phyloP scores from a whole-genome alignment of 2,797 vertebrate species.

The Loriculus beryllinus region DNA sequence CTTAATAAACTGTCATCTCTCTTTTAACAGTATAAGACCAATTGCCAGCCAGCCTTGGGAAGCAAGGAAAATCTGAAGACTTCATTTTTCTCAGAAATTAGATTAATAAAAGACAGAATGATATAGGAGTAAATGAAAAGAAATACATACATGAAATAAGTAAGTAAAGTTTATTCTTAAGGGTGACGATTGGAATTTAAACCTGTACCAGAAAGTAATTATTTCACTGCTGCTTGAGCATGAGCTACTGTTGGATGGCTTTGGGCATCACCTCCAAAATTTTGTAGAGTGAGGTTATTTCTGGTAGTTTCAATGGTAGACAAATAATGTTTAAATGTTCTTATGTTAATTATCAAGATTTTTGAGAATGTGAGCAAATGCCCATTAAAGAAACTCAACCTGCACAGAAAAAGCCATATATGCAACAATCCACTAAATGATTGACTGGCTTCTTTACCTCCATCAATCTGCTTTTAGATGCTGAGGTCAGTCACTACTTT shows the following conservation, averaged over 20 bases:
- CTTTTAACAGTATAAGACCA: not conserved
- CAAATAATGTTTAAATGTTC: not conserved
- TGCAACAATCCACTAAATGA: not conserved
- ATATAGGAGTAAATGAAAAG: not conserved
- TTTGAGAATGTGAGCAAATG: not conserved
- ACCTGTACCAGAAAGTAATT: not conserved
- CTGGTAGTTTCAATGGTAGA: not conserved
- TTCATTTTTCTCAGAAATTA: not conserved
- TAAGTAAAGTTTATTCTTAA: not conserved
- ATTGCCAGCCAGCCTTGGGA: not conserved
- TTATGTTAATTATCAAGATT: not conserved
- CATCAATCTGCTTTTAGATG: not conserved
- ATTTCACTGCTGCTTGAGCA: not conserved
- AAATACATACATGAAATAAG: not conserved
- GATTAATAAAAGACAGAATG: not conserved
- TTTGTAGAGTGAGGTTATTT: not conserved
- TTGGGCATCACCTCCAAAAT: not conserved
- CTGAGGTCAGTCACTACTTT: not conserved
- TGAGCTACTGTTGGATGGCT: not conserved
- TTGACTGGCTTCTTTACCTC: not conserved
- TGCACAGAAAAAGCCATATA: not conserved
- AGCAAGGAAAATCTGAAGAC: not conserved
- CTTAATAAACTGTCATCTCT: slow-evolving; percentile 48
- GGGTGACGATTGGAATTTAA: not conserved
- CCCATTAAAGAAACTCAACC: not conserved